Base-by-base conservation (phyloP, 2,113 vertebrate species). In the Macquaria australasica region DNA sequence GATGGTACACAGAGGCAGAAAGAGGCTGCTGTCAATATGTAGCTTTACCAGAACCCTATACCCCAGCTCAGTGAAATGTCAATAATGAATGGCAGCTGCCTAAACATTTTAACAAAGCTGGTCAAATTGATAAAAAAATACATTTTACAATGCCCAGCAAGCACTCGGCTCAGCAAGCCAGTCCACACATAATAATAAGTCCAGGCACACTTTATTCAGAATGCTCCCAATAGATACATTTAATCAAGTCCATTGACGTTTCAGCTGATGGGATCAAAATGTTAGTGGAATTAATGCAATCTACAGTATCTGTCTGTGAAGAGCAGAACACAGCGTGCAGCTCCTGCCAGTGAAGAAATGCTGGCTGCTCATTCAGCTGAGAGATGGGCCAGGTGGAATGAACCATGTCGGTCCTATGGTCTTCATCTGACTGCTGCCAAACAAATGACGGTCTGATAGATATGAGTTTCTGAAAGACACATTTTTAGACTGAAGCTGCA, bases 331-430 rank as follows among this genome's bases (percentile, higher is more conserved):
- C 83, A 72, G 69, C 67, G 84, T 76, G 84, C 77, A 23, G 87
- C 82, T 84, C 70, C 87, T 88, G 87, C 88, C 81, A 84, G 84
- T n/a, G 69, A 51, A 73, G 71, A 79, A 79, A 88, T 84, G 79
- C 90, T 91, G 90, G 88, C 87, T 88, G 92, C 90, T 92, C 89
- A 86, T 18, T 91, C 83, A 84, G 86, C 87, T 85, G 84, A 88
- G 83, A 88, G 69, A 83, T 25, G 77, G 67, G 73, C 86, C 90
- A 88, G 90, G 89, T 88, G 87, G 89, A 90, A 74, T 45, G 2
- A 71, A 73, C 87, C 80, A 15, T 66, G 87, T 77, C 62, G n/a
- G 43, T 79, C 83, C 63, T 34, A 31, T 50, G 84, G 77, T 77
- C 82, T 73, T 74, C 81, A 67, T 71, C 82, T 69, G 72, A 0